These are phyloP conservation scores for Scolopax mira DNA, from an alignment of 2,113 vertebrate genomes.

Conservation along the genomic window DNA sequence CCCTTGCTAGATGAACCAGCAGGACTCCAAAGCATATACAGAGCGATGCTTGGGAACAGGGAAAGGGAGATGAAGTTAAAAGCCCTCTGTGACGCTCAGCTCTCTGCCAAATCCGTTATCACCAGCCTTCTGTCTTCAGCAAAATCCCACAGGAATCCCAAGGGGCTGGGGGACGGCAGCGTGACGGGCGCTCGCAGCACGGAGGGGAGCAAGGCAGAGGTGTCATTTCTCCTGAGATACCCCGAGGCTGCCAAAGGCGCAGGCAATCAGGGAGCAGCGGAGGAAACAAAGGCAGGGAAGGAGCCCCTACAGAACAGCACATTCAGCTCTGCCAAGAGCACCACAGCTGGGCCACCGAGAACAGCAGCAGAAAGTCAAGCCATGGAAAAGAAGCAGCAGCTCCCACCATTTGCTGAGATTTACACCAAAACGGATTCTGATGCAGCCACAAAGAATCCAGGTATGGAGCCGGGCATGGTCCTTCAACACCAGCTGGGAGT, in stretches of 20 bases:
- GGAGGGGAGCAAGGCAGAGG: slow-evolving; percentile 12
- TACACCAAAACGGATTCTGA: not conserved
- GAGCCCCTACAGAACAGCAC: slow-evolving; percentile 23
- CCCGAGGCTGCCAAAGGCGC: not conserved
- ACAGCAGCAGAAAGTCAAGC: not conserved
- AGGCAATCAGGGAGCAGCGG: not conserved
- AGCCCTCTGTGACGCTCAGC: not conserved
- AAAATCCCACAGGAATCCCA: slow-evolving; percentile 33
- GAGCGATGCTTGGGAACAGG: not conserved
- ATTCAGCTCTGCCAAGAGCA: not conserved
- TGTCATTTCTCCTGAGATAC: slow-evolving; percentile 11
- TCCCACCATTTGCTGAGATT: slow-evolving; percentile 52
- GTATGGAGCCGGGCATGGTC: not conserved
- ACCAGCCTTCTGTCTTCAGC: not conserved
- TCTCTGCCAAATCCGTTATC: slow-evolving; percentile 6
- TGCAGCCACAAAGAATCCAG: not conserved
- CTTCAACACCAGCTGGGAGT: not conserved
- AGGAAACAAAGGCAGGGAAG: slow-evolving; percentile 26
- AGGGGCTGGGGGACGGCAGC: not conserved
- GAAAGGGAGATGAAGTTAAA: slow-evolving; percentile 33
- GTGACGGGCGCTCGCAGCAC: not conserved
- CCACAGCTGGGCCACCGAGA: not conserved
- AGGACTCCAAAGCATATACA: not conserved
- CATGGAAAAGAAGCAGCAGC: slow-evolving; percentile 46
- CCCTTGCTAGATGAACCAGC: slow-evolving; percentile 37